phyloP scores from a whole-genome alignment of 2,797 vertebrate genomes.

The Myotis planiceps region DNA sequence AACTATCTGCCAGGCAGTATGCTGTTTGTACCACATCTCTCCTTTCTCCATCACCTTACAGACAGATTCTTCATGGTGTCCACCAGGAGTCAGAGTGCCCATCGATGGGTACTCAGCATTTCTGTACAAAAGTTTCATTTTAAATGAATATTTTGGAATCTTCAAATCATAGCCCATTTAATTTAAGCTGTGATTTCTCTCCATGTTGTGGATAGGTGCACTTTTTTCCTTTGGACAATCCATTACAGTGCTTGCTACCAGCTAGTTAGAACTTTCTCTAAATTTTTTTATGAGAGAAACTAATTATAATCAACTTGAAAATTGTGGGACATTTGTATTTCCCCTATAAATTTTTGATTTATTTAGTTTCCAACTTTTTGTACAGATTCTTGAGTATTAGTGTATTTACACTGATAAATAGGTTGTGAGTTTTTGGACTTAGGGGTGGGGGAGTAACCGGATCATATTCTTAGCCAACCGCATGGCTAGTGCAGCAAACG shows the following conservation, averaged over 20 bases:
- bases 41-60: background rate
- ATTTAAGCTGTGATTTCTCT: background rate
- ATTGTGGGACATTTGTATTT: background rate
- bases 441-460: background rate
- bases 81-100: background rate
- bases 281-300: constrained; percentile 1
- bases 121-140: background rate
- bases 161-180: background rate
- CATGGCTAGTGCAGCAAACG: background rate
- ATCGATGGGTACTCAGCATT: background rate
- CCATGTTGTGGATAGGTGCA: background rate
- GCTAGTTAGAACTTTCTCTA: background rate
- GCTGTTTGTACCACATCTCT: background rate
- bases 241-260: background rate
- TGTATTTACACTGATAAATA: background rate
- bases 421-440: background rate
- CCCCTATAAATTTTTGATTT: background rate
- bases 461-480: background rate
- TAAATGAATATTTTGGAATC: constrained; percentile 8
- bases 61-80: background rate
- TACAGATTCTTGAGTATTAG: background rate
- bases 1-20: background rate
- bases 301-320: constrained; percentile 25
- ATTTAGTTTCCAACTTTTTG: background rate
- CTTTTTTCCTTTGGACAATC: background rate